Evolutionary conservation across 2,888 invertebrate species (phyloP).

Genomic region (Drosophila tripunctata): DNA sequence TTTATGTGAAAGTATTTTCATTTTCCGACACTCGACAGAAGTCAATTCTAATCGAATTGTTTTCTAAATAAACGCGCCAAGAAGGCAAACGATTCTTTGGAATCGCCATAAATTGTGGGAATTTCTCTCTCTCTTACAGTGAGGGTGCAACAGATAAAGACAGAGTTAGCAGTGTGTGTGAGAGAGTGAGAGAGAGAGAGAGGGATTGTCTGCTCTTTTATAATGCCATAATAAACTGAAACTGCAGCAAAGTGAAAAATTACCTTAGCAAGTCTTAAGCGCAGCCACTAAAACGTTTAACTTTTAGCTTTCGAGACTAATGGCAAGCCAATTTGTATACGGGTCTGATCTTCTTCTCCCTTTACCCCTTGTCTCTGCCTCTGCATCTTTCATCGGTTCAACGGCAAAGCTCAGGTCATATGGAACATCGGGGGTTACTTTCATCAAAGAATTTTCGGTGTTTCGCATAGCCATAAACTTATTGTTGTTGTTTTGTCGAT

Average conservation of each 20-base stretch:
- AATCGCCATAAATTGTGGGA: slow-evolving; percentile 72
- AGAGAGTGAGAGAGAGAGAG: neutral
- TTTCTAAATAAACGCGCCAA: slow-evolving; percentile 67
- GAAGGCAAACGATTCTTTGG: slow-evolving; percentile 50
- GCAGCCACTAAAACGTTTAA: slow-evolving; percentile 79
- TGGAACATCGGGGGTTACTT: slow-evolving; percentile 35
- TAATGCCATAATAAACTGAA: slow-evolving; percentile 70
- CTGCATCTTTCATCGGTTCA: neutral
- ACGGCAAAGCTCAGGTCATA: neutral
- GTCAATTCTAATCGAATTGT: slow-evolving; percentile 82
- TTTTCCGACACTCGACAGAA: slow-evolving; percentile 75
- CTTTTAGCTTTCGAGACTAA: slow-evolving; percentile 69
- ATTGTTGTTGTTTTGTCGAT: slow-evolving; percentile 23
- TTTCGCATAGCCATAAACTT: slow-evolving; percentile 74
- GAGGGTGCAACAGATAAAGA: neutral
- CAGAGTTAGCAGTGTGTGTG: neutral
- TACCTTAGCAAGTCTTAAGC: slow-evolving; percentile 70
- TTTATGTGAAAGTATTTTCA: slow-evolving; percentile 66
- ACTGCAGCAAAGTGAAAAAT: slow-evolving; percentile 74
- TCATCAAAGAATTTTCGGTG: slow-evolving; percentile 73
- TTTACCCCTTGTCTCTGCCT: neutral
- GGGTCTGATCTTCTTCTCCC: slow-evolving; percentile 19
- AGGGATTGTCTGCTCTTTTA: slow-evolving; percentile 28
- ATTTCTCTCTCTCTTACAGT: slow-evolving; percentile 37
- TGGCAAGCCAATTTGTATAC: slow-evolving; percentile 75